Evolutionary conservation across 2,888 invertebrate species (phyloP).

Genomic region (Mythimna pallens): DNA sequence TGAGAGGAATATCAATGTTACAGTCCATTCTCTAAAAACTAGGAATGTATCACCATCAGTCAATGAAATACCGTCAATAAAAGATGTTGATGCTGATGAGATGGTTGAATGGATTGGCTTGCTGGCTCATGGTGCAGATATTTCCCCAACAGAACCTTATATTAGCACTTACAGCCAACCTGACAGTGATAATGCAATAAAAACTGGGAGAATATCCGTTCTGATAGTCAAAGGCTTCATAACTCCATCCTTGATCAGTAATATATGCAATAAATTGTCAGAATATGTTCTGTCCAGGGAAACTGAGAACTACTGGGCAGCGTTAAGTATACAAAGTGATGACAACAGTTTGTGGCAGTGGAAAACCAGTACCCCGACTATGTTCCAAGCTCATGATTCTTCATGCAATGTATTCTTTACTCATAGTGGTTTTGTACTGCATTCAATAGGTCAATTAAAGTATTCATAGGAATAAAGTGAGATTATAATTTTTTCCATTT

Average conservation of each 20-base stretch:
- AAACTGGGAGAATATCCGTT: slow-evolving; percentile 78
- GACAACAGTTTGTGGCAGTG: slow-evolving; percentile 83
- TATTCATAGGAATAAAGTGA: slow-evolving; percentile 73
- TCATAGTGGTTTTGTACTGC: slow-evolving; percentile 67
- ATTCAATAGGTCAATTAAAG: slow-evolving; percentile 84
- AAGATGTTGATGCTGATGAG: slow-evolving; percentile 79
- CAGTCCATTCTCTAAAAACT: slow-evolving; percentile 68
- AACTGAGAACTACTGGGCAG: slow-evolving; percentile 78
- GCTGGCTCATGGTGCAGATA: slow-evolving; percentile 75
- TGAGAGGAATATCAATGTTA: slow-evolving; percentile 74
- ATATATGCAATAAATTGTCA: slow-evolving; percentile 71
- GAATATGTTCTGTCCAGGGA: slow-evolving; percentile 74
- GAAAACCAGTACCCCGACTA: slow-evolving; percentile 72
- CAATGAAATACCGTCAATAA: slow-evolving; percentile 76
- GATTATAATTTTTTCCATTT: slow-evolving; percentile 19
- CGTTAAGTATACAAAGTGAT: slow-evolving; percentile 81
- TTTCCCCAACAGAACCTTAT: slow-evolving; percentile 76
- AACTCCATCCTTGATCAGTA: slow-evolving; percentile 71
- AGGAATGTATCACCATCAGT: slow-evolving; percentile 74
- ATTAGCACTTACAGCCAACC: slow-evolving; percentile 82
- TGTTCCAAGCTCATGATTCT: slow-evolving; percentile 83
- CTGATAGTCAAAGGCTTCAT: slow-evolving; percentile 80
- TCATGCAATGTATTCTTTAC: slow-evolving; percentile 81
- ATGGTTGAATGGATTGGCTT: slow-evolving; percentile 86
- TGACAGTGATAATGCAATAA: slow-evolving; percentile 74